phyloP scores from a whole-genome alignment of 1,140 invertebrate species.

The Aporrectodea caliginosa region DNA sequence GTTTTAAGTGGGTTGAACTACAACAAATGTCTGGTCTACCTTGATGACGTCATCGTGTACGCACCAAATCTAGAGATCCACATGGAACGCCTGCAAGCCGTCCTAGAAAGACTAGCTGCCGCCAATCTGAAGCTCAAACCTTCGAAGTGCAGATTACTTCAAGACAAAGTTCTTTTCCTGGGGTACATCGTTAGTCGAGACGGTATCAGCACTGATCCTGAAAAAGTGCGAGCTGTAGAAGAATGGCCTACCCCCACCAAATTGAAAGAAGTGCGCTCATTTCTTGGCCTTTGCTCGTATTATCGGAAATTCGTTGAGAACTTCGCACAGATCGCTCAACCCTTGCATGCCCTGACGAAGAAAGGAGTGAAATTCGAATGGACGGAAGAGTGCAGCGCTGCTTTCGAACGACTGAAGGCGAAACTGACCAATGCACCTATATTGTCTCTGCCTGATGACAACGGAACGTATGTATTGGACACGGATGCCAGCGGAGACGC shows the following conservation, averaged over 20 bases:
- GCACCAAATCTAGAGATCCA: slow-evolving; percentile 29
- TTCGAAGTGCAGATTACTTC: slow-evolving; percentile 40
- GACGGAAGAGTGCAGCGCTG: slow-evolving; percentile 7
- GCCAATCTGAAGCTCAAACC: slow-evolving; percentile 36
- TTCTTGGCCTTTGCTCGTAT: slow-evolving; percentile 43
- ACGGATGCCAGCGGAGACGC: slow-evolving; percentile 46
- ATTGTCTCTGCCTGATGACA: slow-evolving; percentile 25
- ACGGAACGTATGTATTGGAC: slow-evolving; percentile 35
- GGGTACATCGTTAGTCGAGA: slow-evolving; percentile 40
- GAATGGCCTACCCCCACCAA: slow-evolving; percentile 43
- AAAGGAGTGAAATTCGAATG: not conserved
- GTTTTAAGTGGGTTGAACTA: slow-evolving; percentile 34
- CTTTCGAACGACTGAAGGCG: slow-evolving; percentile 31
- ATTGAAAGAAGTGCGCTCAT: slow-evolving; percentile 41
- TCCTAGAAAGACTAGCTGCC: slow-evolving; percentile 34
- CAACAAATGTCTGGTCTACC: slow-evolving; percentile 33
- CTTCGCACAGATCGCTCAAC: slow-evolving; percentile 36
- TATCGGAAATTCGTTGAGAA: slow-evolving; percentile 41
- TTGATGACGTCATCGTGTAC: slow-evolving; percentile 40
- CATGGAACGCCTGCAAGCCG: slow-evolving; percentile 28
- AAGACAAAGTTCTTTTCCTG: slow-evolving; percentile 38
- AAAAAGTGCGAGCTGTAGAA: slow-evolving; percentile 44
- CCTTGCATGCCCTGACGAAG: not conserved
- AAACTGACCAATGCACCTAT: slow-evolving; percentile 25
- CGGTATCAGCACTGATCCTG: slow-evolving; percentile 39